Percentiles rank a stretch among this genome's conserved stretches.
These are phyloP conservation scores for Zoanthus gigantus DNA, from an alignment of 92 coral and sea anemone genomes.

Conservation along the genomic window DNA sequence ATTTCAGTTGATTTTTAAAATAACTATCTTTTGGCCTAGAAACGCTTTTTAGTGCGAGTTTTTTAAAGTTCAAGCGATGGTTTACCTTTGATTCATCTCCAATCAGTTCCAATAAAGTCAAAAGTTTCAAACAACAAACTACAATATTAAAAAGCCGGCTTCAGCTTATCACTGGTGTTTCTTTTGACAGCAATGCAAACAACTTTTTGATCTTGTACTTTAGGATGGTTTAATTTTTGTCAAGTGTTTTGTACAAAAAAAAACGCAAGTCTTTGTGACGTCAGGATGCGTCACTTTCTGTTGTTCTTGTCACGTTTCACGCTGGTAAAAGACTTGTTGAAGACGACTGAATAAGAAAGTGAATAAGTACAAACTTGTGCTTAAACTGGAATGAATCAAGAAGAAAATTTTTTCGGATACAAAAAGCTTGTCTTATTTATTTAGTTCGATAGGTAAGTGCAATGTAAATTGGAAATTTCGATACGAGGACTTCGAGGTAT, in stretches of 20 bases:
- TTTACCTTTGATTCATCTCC: too few relatives aligned
- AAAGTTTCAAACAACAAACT: too few relatives aligned
- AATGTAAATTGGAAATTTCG: background rate
- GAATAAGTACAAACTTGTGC: background rate
- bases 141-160: too few relatives aligned
- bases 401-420: background rate
- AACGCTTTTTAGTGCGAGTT: too few relatives aligned
- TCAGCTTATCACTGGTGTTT: too few relatives aligned
- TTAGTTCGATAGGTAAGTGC: background rate
- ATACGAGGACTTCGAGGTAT: background rate
- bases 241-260: background rate
- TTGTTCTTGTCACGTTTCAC: slow-evolving; percentile 24
- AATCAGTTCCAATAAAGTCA: too few relatives aligned
- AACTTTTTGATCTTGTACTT: slow-evolving; percentile 8
- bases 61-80: too few relatives aligned
- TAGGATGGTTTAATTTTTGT: background rate
- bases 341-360: background rate
- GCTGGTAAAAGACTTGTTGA: background rate
- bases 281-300: slow-evolving; percentile 27
- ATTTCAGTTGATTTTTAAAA: too few relatives aligned
- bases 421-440: background rate
- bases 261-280: slow-evolving; percentile 2
- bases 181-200: background rate
- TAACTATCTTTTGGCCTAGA: too few relatives aligned
- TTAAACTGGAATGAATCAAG: background rate